These are phyloP conservation scores for Dicycla oo DNA, from an alignment of 2,888 invertebrate species.

Conservation along the genomic window DNA sequence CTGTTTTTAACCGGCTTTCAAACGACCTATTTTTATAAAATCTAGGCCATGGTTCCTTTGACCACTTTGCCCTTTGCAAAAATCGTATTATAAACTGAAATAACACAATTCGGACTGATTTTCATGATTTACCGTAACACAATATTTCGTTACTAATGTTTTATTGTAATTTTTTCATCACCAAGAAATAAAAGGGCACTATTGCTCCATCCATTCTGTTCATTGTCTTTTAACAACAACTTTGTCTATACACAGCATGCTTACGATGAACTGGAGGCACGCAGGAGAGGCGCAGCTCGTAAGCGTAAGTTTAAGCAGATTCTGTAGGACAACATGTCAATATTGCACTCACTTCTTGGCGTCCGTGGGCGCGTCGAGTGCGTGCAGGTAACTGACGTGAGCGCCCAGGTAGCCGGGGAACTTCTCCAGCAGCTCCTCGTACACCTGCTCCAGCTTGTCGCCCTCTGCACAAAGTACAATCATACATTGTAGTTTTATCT, in stretches of 20 bases:
- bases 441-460: conserved; percentile 93
- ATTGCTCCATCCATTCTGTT: not conserved
- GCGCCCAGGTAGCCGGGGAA: conserved; percentile 94
- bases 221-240: too few relatives aligned
- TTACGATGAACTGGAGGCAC: not conserved
- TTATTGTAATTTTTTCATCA: not conserved
- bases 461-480: conserved; percentile 84
- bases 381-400: conserved; percentile 94
- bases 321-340: not conserved
- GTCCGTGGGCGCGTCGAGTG: conserved; percentile 91
- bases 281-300: not conserved
- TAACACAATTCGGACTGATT: too few relatives aligned
- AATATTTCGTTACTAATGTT: not conserved
- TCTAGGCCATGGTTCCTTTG: not conserved
- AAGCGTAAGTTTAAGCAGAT: not conserved
- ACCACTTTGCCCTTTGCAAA: not conserved
- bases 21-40: too few relatives aligned
- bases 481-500: not conserved
- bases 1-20: too few relatives aligned
- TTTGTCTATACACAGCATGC: not conserved
- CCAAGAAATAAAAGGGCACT: not conserved
- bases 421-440: conserved; percentile 93
- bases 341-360: conserved; percentile 77
- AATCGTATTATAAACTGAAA: not conserved
- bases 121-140: not conserved